Conservation (phyloP, 1,140 invertebrate genomes). For the Euschistus heros region DNA sequence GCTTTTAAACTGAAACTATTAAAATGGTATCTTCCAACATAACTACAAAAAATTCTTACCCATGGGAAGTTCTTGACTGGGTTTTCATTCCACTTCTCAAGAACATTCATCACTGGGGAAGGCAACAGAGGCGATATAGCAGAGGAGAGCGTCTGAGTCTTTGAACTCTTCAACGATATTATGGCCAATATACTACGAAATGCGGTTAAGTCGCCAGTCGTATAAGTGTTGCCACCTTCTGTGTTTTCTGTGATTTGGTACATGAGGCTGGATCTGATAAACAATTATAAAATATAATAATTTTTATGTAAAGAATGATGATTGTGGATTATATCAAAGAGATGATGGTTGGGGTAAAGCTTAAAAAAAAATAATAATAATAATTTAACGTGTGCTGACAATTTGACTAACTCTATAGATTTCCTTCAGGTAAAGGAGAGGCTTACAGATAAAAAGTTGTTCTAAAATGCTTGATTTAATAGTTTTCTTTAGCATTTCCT, state of each 20-base stretch:
- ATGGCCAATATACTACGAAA: conserved; percentile 49
- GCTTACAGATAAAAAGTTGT: too few relatives aligned
- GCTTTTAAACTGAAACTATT: too few relatives aligned
- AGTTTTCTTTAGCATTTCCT: too few relatives aligned
- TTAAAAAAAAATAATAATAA: too few relatives aligned
- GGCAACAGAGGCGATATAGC: conserved; percentile 48
- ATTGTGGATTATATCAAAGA: too few relatives aligned
- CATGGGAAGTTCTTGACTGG: conserved; percentile 42
- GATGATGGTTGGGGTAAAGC: too few relatives aligned
- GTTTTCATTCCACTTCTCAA: conserved; percentile 54
- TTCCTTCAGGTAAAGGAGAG: too few relatives aligned
- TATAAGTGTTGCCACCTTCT: conserved; percentile 40
- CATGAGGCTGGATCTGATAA: conserved; percentile 40
- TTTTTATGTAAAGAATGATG: not conserved
- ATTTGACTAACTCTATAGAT: too few relatives aligned
- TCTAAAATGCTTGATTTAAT: too few relatives aligned
- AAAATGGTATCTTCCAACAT: too few relatives aligned
- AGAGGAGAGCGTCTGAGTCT: conserved; percentile 40
- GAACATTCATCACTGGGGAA: conserved; percentile 41
- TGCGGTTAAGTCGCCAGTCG: conserved; percentile 40
- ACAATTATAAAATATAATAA: not conserved
- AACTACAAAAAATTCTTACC: conserved; percentile 28
- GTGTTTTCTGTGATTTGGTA: conserved; percentile 42
- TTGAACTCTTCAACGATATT: conserved; percentile 42
- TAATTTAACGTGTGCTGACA: too few relatives aligned